A percentile compares a stretch with the other conserved stretches of the same genome.
These are phyloP conservation scores for Drosophila ercepeae DNA, from an alignment of 1,140 invertebrate genomes.

Conservation along the genomic window DNA sequence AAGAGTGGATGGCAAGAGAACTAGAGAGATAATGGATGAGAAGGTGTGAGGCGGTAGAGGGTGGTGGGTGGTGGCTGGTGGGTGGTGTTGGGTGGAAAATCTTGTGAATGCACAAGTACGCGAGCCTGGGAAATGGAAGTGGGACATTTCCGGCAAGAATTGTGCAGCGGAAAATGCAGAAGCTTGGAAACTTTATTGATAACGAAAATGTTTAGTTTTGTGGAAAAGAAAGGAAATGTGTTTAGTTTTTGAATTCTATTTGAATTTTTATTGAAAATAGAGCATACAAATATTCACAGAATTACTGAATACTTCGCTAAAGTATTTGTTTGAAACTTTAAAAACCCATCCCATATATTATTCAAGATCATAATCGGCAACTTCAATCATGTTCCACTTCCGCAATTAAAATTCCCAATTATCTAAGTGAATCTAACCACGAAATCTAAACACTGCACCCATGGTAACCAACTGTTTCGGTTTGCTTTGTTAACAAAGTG, in stretches of 20 bases:
- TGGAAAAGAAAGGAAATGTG: neutral
- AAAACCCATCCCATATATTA: no score
- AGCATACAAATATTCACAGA: no score
- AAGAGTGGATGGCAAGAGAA: slow-evolving; percentile 15
- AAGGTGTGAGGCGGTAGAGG: neutral
- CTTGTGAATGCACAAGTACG: slow-evolving; percentile 39
- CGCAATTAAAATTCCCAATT: neutral
- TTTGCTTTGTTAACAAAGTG: slow-evolving; percentile 10
- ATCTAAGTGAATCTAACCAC: neutral
- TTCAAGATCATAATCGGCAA: neutral
- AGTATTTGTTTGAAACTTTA: no score
- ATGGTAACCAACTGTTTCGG: slow-evolving; percentile 18
- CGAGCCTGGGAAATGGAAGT: slow-evolving; percentile 53
- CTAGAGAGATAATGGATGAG: neutral
- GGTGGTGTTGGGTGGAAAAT: slow-evolving; percentile 10
- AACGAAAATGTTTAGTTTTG: neutral
- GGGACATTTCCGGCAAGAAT: slow-evolving; percentile 52
- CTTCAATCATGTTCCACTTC: neutral
- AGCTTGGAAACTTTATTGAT: neutral
- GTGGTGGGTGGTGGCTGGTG: neutral
- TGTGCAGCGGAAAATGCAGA: slow-evolving; percentile 33
- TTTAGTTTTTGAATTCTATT: neutral
- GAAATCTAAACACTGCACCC: slow-evolving; percentile 9
- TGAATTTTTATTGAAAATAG: no score
- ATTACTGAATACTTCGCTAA: no score